Evolutionary conservation across 2,888 invertebrate species (phyloP).

Genomic region (Lepas anatifera): DNA sequence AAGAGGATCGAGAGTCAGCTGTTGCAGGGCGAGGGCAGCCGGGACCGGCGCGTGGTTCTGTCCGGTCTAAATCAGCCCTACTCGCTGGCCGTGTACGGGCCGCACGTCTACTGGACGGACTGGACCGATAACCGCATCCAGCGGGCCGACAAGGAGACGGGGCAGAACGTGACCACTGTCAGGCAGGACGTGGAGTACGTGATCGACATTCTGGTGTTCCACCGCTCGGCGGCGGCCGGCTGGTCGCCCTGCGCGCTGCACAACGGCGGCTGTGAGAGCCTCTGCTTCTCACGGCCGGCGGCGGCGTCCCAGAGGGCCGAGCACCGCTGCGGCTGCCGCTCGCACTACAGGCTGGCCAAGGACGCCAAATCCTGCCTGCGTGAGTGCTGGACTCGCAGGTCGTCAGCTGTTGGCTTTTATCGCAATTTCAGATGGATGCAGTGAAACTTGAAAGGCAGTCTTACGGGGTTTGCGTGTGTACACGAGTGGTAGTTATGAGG

Average conservation of each 20-base stretch:
- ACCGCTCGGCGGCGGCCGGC: slow-evolving; percentile 46
- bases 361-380: no score
- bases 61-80: slow-evolving; percentile 57
- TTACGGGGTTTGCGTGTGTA: no score
- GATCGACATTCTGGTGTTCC: slow-evolving; percentile 49
- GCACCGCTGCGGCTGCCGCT: slow-evolving; percentile 63
- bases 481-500: no score
- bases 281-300: slow-evolving; percentile 61
- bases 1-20: slow-evolving; percentile 43
- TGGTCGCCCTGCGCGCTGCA: slow-evolving; percentile 59
- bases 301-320: slow-evolving; percentile 27
- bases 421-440: no score
- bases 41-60: slow-evolving; percentile 37
- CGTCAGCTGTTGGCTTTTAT: no score
- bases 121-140: slow-evolving; percentile 74
- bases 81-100: slow-evolving; percentile 59
- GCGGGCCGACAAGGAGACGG: slow-evolving; percentile 57
- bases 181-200: slow-evolving; percentile 52
- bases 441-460: no score
- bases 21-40: neutral
- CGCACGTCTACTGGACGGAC: slow-evolving; percentile 85
- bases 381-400: no score
- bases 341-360: no score
- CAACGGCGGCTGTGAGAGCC: slow-evolving; percentile 71
- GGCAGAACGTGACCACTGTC: slow-evolving; percentile 51